These are phyloP conservation scores for Philantomba maxwellii DNA, from an alignment of 2,113 vertebrate species.

Conservation along the genomic window DNA sequence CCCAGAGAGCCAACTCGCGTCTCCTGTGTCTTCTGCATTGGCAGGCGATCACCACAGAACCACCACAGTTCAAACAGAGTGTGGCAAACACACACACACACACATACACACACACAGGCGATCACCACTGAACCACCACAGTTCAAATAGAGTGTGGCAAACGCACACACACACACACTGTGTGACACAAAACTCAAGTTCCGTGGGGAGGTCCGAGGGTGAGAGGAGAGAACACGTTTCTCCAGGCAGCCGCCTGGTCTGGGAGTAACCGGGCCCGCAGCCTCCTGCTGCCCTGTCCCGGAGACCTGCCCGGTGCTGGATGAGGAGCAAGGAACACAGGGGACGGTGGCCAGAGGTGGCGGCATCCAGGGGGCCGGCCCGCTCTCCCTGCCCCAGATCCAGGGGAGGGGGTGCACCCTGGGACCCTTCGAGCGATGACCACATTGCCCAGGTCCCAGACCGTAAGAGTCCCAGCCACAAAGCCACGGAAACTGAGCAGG, in stretches of 20 bases:
- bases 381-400: neutral
- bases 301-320: neutral
- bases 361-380: neutral
- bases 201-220: neutral
- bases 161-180: neutral
- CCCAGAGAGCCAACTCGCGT: accelerated
- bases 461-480: neutral
- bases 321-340: constrained; percentile 49
- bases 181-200: neutral
- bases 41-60: neutral
- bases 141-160: neutral
- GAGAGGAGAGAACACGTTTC: neutral
- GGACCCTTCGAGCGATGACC: neutral
- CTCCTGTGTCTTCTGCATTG: neutral
- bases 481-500: neutral
- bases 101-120: too few relatives aligned
- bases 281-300: constrained; percentile 54
- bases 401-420: neutral
- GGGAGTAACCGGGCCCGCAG: neutral
- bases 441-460: neutral
- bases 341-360: constrained; percentile 19
- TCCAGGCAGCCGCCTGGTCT: neutral
- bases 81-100: neutral
- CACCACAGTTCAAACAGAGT: neutral
- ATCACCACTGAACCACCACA: neutral